Conservation (phyloP, 2,113 vertebrate species). For the Calonectris borealis region DNA sequence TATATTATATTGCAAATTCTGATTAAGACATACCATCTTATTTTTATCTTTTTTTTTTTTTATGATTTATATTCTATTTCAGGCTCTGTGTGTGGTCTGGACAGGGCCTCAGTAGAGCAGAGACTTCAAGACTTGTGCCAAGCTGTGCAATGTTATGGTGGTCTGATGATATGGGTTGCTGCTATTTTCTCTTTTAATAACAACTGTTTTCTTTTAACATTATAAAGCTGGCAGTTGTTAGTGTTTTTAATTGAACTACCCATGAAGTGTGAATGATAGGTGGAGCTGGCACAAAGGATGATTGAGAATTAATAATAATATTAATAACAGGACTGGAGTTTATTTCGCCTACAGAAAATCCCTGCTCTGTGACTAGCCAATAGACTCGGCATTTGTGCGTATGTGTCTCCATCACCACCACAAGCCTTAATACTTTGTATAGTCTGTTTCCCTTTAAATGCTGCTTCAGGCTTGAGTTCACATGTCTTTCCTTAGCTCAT, state of each 20-base stretch:
- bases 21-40: conserved; percentile 57
- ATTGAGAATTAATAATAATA: conserved; percentile 33
- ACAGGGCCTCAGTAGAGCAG: conserved; percentile 60
- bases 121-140: conserved; percentile 71
- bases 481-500: conserved; percentile 55
- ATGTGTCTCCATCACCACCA: conserved; percentile 9
- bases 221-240: conserved; percentile 48
- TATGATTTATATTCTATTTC: conserved; percentile 55
- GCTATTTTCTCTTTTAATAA: conserved; percentile 74
- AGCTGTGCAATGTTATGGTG: conserved; percentile 69
- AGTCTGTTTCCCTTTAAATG: conserved; percentile 60
- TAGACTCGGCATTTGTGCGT: conserved; percentile 8
- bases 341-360: conserved; percentile 9
- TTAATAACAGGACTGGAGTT: conserved; percentile 10
- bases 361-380: neutral
- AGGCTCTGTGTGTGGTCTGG: conserved; percentile 78
- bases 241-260: conserved; percentile 55
- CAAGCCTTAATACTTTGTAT: conserved; percentile 25
- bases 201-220: conserved; percentile 72
- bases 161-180: conserved; percentile 70
- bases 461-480: conserved; percentile 56
- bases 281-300: conserved; percentile 25
- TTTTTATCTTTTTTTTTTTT: conserved; percentile 35
- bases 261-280: conserved; percentile 57
- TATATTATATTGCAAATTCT: conserved; percentile 22